These are phyloP conservation scores for Enteromius argenteus DNA, from an alignment of 2,797 vertebrate species.

Conservation along the genomic window DNA sequence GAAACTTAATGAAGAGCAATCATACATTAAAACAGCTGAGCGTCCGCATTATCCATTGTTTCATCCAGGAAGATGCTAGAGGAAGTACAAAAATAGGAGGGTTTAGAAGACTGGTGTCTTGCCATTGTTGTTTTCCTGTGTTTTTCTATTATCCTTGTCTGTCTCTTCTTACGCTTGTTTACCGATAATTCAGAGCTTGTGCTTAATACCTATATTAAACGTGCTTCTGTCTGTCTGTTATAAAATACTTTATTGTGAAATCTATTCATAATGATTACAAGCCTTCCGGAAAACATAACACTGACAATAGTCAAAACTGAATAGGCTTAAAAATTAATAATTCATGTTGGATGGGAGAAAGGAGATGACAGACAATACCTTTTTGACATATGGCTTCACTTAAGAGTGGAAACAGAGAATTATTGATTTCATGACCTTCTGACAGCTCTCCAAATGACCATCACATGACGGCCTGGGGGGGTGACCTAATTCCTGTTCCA, in stretches of 20 bases:
- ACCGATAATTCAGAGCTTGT: background rate
- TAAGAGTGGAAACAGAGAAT: slow-evolving; percentile 25
- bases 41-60: slow-evolving; percentile 25
- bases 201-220: background rate
- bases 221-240: background rate
- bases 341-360: background rate
- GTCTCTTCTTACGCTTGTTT: background rate
- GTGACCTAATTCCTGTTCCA: slow-evolving; percentile 10
- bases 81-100: slow-evolving; percentile 18
- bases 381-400: slow-evolving; percentile 35
- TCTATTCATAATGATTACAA: background rate
- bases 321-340: background rate
- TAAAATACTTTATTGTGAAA: background rate
- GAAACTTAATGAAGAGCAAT: slow-evolving; percentile 61
- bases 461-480: background rate
- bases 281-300: background rate
- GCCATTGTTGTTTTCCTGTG: background rate
- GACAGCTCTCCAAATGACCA: slow-evolving; percentile 46
- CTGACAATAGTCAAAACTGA: background rate
- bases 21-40: slow-evolving; percentile 54
- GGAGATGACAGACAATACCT: slow-evolving; percentile 24
- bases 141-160: background rate
- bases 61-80: slow-evolving; percentile 16
- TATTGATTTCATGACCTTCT: slow-evolving; percentile 54
- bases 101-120: background rate